Evolutionary conservation across 2,113 vertebrate genomes (phyloP).

Genomic region (Motacilla alba): DNA sequence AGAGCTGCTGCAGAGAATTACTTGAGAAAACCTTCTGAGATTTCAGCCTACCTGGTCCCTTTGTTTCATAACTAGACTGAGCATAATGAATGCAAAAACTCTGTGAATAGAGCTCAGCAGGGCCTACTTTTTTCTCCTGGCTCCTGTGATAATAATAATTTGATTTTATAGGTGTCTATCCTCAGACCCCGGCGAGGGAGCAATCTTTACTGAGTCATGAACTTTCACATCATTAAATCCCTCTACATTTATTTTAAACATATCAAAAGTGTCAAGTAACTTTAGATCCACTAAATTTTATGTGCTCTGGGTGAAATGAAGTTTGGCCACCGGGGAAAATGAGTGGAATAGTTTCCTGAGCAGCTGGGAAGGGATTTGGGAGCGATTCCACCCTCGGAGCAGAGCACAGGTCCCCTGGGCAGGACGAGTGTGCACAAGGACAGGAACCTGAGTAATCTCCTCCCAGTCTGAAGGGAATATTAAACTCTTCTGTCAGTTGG

Average conservation of each 20-base stretch:
- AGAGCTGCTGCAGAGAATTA: constrained; percentile 36
- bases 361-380: background rate
- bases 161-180: constrained; percentile 75
- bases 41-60: constrained; percentile 43
- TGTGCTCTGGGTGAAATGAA: constrained; percentile 52
- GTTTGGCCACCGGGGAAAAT: background rate
- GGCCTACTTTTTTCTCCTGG: constrained; percentile 56
- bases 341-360: background rate
- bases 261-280: constrained; percentile 68
- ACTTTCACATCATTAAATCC: constrained; percentile 73
- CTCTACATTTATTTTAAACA: constrained; percentile 68
- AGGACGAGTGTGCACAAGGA: constrained; percentile 56
- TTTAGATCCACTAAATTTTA: constrained; percentile 61
- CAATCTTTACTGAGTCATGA: constrained; percentile 72
- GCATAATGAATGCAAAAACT: constrained; percentile 65
- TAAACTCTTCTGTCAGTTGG: constrained; percentile 71
- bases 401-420: background rate
- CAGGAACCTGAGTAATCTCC: constrained; percentile 64
- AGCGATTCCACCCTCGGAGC: background rate
- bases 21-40: constrained; percentile 61
- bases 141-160: constrained; percentile 71
- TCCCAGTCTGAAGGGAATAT: constrained; percentile 63
- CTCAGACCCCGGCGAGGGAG: constrained; percentile 59
- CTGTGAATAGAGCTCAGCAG: constrained; percentile 54
- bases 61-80: constrained; percentile 41